phyloP scores from a whole-genome alignment of 1,140 invertebrate genomes.

The Vanessa atalanta region DNA sequence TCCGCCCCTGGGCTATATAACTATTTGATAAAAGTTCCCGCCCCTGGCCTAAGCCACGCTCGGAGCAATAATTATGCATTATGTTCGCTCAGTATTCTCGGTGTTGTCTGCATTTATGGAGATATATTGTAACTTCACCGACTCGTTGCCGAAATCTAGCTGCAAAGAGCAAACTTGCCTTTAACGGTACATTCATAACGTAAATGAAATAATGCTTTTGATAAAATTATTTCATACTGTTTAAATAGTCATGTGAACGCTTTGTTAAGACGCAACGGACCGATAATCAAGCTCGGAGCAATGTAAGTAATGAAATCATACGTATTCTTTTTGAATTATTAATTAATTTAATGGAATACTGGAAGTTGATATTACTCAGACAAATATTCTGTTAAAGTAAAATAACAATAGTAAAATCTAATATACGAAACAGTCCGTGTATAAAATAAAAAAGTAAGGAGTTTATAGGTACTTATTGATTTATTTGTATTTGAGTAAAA shows the following conservation, averaged over 20 bases:
- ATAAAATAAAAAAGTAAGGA: too few relatives aligned
- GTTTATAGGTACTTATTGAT: too few relatives aligned
- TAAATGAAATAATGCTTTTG: constrained; percentile 15
- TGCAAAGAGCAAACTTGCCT: constrained; percentile 21
- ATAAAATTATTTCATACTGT: constrained; percentile 14
- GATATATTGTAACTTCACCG: constrained; percentile 35
- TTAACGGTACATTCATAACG: constrained; percentile 22
- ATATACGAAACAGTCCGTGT: too few relatives aligned
- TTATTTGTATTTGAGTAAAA: too few relatives aligned
- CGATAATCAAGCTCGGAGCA: background rate
- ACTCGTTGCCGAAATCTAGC: constrained; percentile 27
- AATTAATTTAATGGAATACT: background rate
- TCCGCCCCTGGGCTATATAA: constrained; percentile 25
- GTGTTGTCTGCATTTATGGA: constrained; percentile 39
- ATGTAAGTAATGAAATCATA: background rate
- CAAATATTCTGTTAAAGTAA: too few relatives aligned
- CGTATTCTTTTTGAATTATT: background rate
- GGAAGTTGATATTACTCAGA: too few relatives aligned
- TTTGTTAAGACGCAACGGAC: background rate
- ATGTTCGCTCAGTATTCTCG: constrained; percentile 30
- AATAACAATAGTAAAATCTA: too few relatives aligned
- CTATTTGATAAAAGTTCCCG: constrained; percentile 39
- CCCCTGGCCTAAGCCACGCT: constrained; percentile 29
- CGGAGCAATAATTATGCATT: constrained; percentile 37
- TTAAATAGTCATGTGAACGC: constrained; percentile 2